A percentile compares a stretch with the other conserved stretches of the same genome.
Evolutionary conservation across 2,113 vertebrate species (phyloP).

Genomic region (Agapornis roseicollis): DNA sequence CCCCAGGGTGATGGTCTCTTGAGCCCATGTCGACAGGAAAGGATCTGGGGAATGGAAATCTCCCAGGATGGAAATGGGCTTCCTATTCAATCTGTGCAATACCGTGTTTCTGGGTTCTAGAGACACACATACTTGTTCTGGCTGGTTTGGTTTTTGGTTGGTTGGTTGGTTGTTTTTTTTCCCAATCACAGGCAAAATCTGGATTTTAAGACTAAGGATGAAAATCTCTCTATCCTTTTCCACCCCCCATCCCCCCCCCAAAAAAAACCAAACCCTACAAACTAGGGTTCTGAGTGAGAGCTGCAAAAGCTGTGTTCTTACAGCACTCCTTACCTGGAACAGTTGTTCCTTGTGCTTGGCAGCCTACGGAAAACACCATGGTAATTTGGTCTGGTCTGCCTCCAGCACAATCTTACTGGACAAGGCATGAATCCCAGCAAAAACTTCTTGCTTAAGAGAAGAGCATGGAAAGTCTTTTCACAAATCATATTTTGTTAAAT

Average conservation of each 20-base stretch:
- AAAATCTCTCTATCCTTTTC: not conserved
- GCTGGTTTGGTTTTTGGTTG: not conserved
- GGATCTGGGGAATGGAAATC: not conserved
- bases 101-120: not conserved
- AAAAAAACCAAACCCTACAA: not conserved
- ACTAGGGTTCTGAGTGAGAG: not conserved
- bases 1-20: not conserved
- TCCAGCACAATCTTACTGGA: not conserved
- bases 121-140: not conserved
- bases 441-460: not conserved
- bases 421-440: not conserved
- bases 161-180: no score
- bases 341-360: not conserved
- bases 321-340: not conserved
- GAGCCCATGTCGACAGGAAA: not conserved
- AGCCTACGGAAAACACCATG: not conserved
- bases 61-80: not conserved
- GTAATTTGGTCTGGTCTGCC: not conserved
- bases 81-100: not conserved
- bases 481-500: not conserved
- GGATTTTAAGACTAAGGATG: not conserved
- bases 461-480: not conserved
- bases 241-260: rapidly evolving
- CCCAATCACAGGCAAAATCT: not conserved
- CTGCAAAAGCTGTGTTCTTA: not conserved